phyloP scores from a whole-genome alignment of 37 sponge, comb jelly and placozoan species.

The Halichondria panicea region DNA sequence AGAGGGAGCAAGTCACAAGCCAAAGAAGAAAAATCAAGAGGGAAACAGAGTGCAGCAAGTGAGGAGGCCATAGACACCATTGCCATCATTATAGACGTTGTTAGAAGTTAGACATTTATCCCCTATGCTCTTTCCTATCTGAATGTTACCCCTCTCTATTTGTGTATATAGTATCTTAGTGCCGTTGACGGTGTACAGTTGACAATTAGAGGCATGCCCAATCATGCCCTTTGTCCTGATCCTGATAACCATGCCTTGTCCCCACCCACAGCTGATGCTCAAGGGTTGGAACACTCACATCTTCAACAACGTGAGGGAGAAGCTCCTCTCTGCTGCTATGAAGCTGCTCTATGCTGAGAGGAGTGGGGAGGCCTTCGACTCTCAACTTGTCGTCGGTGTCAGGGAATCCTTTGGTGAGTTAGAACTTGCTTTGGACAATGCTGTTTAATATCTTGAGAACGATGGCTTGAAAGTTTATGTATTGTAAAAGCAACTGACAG shows the following conservation, averaged over 20 bases:
- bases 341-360: slow-evolving; percentile 73
- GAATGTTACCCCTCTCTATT: neutral
- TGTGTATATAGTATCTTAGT: no score
- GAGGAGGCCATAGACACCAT: neutral
- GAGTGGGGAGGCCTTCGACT: slow-evolving; percentile 86
- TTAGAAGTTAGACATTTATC: neutral
- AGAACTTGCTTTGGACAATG: no score
- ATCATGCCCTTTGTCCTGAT: no score
- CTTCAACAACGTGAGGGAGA: slow-evolving; percentile 58
- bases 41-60: slow-evolving; percentile 79
- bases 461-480: no score
- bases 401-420: slow-evolving; percentile 85
- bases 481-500: no score
- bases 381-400: slow-evolving; percentile 84
- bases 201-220: no score
- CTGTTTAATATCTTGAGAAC: no score
- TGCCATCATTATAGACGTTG: neutral
- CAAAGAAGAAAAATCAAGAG: slow-evolving; percentile 66
- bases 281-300: slow-evolving; percentile 81
- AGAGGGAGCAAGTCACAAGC: slow-evolving; percentile 39
- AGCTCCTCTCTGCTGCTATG: slow-evolving; percentile 80
- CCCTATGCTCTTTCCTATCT: slow-evolving; percentile 5
- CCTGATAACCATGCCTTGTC: no score
- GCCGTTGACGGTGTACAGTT: neutral
- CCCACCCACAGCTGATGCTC: slow-evolving; percentile 75